Percentiles rank a stretch among this genome's conserved stretches.
These are phyloP conservation scores for Pelosia muscerda DNA, from an alignment of 2,888 invertebrate species.

Conservation along the genomic window DNA sequence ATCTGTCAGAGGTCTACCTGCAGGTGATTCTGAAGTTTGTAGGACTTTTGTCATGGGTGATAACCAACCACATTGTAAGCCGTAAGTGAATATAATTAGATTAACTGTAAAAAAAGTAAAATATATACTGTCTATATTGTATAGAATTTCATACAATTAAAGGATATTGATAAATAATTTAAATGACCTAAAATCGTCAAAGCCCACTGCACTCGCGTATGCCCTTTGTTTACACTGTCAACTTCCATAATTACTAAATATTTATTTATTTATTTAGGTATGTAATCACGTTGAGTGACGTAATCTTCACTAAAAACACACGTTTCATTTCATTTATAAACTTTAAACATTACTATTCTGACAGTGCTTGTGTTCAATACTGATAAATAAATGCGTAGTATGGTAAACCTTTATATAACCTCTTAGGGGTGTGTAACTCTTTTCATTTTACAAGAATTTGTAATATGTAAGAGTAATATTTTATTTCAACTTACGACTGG, in stretches of 20 bases:
- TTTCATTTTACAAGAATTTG: background rate
- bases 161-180: background rate
- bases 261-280: background rate
- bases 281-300: background rate
- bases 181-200: constrained; percentile 28
- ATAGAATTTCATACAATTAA: background rate
- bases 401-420: background rate
- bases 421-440: background rate
- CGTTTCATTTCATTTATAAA: background rate
- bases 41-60: constrained; percentile 75
- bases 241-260: constrained; percentile 7
- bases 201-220: constrained; percentile 53
- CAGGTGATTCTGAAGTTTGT: constrained; percentile 65
- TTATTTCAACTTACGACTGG: too few species aligned
- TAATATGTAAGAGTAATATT: too few species aligned
- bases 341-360: constrained; percentile 1
- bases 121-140: background rate
- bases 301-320: background rate
- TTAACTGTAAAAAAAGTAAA: constrained; percentile 61
- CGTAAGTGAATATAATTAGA: constrained; percentile 70
- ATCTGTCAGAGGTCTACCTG: constrained; percentile 65
- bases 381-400: background rate
- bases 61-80: constrained; percentile 77
- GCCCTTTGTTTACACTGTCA: constrained; percentile 27
- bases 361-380: background rate